phyloP scores from a whole-genome alignment of 1,140 invertebrate genomes.

The Megalopta genalis region DNA sequence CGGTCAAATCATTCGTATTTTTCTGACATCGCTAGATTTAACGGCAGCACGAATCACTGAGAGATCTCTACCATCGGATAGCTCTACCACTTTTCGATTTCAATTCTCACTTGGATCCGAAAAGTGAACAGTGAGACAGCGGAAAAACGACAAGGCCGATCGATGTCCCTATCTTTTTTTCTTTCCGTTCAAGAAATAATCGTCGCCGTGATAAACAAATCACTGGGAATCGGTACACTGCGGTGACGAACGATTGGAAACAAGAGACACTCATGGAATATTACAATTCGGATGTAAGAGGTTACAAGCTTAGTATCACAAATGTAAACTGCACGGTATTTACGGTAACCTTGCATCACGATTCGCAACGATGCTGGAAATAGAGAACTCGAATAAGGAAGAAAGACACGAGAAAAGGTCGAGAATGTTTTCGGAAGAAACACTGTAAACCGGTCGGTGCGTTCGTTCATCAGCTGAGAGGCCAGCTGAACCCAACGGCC shows the following conservation, averaged over 20 bases:
- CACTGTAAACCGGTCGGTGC: constrained; percentile 61
- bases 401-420: background rate
- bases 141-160: background rate
- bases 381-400: constrained; percentile 3
- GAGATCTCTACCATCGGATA: background rate
- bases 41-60: background rate
- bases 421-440: constrained; percentile 29
- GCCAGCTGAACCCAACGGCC: constrained; percentile 68
- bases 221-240: background rate
- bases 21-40: background rate
- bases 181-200: background rate
- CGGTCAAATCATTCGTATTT: background rate
- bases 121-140: background rate
- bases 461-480: constrained; percentile 71
- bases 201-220: background rate
- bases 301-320: constrained; percentile 3
- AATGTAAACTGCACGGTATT: background rate
- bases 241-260: background rate
- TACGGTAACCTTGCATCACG: background rate
- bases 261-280: background rate
- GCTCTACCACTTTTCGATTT: background rate
- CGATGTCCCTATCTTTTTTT: background rate
- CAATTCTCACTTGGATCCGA: background rate
- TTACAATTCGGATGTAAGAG: constrained; percentile 25
- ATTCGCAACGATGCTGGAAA: background rate